Evolutionary conservation across 2,888 invertebrate species (phyloP).

Genomic region (Choristoneura rosaceana): DNA sequence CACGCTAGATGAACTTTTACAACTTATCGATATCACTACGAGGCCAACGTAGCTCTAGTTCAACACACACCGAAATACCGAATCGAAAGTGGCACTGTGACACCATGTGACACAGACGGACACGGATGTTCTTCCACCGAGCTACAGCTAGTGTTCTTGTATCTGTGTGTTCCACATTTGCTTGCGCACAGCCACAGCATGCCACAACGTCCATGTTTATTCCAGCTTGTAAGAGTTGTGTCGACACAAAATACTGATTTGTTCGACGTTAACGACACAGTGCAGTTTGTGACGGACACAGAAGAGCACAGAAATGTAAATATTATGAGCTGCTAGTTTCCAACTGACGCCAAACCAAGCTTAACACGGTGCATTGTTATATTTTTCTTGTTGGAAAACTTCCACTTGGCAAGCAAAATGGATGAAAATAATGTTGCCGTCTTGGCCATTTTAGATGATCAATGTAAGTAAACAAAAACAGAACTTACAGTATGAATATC

Average conservation of each 20-base stretch:
- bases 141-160: too few relatives aligned
- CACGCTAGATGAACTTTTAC: neutral
- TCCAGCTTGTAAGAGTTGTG: slow-evolving; percentile 16
- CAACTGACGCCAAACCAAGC: slow-evolving; percentile 26
- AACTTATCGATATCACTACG: neutral
- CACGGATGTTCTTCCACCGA: neutral
- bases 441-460: slow-evolving; percentile 67
- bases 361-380: slow-evolving; percentile 34
- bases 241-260: slow-evolving; percentile 34
- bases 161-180: neutral
- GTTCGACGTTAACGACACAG: slow-evolving; percentile 29
- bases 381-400: slow-evolving; percentile 49
- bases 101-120: neutral
- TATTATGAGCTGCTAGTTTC: slow-evolving; percentile 31
- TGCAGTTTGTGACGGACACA: slow-evolving; percentile 32
- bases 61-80: too few relatives aligned
- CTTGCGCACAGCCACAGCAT: slow-evolving; percentile 11
- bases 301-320: slow-evolving; percentile 7
- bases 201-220: neutral
- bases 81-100: neutral
- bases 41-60: too few relatives aligned
- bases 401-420: slow-evolving; percentile 53
- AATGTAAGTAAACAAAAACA: slow-evolving; percentile 56
- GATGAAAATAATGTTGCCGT: slow-evolving; percentile 70
- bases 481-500: too few relatives aligned